Percentiles rank a stretch among this genome's conserved stretches.
Evolutionary conservation across 2,888 invertebrate species (phyloP).

Genomic region (Hypercompe scribonia): DNA sequence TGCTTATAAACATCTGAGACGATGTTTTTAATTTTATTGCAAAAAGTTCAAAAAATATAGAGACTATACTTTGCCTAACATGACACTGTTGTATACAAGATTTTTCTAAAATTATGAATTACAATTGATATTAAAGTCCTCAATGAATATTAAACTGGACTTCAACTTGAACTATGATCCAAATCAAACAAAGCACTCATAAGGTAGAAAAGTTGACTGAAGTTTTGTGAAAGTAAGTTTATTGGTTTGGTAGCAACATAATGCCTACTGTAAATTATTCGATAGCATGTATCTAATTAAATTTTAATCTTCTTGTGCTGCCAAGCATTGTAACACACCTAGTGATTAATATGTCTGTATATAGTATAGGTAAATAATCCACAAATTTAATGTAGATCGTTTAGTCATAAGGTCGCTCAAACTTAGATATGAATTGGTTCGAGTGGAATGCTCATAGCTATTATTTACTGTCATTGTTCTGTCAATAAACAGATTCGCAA

Average conservation of each 20-base stretch:
- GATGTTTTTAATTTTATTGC: slow-evolving; percentile 37
- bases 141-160: background rate
- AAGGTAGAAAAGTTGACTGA: background rate
- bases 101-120: background rate
- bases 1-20: too few relatives aligned
- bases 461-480: slow-evolving; percentile 31
- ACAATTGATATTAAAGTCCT: background rate
- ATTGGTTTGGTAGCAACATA: background rate
- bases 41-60: background rate
- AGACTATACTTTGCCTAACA: background rate
- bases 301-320: background rate
- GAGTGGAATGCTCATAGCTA: slow-evolving; percentile 20
- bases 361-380: background rate
- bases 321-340: background rate
- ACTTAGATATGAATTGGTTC: background rate
- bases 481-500: slow-evolving; percentile 45
- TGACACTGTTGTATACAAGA: background rate
- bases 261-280: too few relatives aligned
- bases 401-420: background rate
- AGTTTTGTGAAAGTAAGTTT: background rate
- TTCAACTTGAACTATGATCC: background rate
- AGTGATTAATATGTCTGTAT: background rate
- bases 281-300: background rate
- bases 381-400: background rate
- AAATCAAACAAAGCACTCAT: background rate